Conservation (phyloP, 1,140 invertebrate species). For the Cydia amplana region DNA sequence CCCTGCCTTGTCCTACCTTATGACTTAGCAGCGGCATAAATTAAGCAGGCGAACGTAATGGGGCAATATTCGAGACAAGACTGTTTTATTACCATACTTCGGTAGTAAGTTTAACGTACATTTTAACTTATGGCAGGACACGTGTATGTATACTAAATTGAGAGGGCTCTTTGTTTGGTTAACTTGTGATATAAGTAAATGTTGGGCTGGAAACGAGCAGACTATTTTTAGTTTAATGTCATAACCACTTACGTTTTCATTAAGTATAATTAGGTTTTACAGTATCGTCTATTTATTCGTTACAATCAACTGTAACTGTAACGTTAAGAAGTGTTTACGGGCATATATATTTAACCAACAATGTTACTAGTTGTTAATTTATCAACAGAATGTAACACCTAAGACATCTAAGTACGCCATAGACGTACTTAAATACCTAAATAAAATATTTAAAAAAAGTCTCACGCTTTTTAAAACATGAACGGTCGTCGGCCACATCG, state of each 20-base stretch:
- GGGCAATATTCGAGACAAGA: slow-evolving; percentile 71
- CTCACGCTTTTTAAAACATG: too few species aligned
- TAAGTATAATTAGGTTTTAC: not conserved
- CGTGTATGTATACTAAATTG: slow-evolving; percentile 22
- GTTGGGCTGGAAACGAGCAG: slow-evolving; percentile 34
- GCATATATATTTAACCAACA: not conserved
- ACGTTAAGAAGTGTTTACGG: not conserved
- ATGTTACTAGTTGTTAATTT: too few species aligned
- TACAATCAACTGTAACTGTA: too few species aligned
- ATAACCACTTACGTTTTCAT: too few species aligned
- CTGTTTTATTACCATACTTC: slow-evolving; percentile 68
- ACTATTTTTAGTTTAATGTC: too few species aligned
- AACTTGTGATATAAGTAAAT: not conserved
- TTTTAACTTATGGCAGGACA: slow-evolving; percentile 27
- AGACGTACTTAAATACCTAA: too few species aligned
- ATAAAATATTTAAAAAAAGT: too few species aligned
- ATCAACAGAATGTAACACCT: too few species aligned
- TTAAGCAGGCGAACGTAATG: slow-evolving; percentile 65
- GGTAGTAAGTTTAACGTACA: slow-evolving; percentile 47
- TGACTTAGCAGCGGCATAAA: slow-evolving; percentile 70
- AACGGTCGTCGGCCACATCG: too few species aligned
- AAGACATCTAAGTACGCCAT: too few species aligned
- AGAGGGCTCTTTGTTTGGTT: not conserved
- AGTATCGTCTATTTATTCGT: slow-evolving; percentile 36
- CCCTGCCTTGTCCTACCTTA: slow-evolving; percentile 58